Evolutionary conservation across 2,888 invertebrate species (phyloP), one percentile per base, ranked within the genome.

Genomic region (Tetheella fluctuosa): DNA sequence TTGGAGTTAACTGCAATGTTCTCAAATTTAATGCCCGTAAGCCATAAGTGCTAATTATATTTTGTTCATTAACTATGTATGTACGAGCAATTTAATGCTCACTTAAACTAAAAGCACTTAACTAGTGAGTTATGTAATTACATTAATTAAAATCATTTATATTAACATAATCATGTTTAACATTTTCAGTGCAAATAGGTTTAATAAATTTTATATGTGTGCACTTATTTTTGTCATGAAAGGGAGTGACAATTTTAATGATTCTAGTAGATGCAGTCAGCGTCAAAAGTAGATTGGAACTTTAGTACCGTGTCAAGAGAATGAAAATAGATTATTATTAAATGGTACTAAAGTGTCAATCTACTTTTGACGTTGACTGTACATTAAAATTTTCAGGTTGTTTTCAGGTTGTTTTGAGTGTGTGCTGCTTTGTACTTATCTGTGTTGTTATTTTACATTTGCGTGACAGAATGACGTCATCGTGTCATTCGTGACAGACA

Each of bases 391-490:
- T n/a, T n/a, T n/a, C n/a, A n/a, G n/a, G n/a, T n/a, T n/a, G 42
- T 42, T 42, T 42, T 12, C 6, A 2, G 48, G 3, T 20, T 20
- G 3, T n/a, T n/a, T n/a, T n/a, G n/a, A n/a, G n/a, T n/a, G n/a
- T n/a, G n/a, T n/a, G n/a, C n/a, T n/a, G n/a, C n/a, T 42, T n/a
- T 6, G n/a, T 48, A 20, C 20, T 0, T 48, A 20, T 10, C 20
- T 42, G 7, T 17, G 17, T 39, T 15, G 1, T 5, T 48, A 48
- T 48, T 17, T 48, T 48, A 2, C n/a, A 1, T 17, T 48, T 15
- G 48, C 48, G 48, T 48, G 48, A 48, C 20, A 10, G 10, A 48
- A 20, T 20, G 48, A 48, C 48, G 48, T 48, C 48, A 48, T 20
- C 17, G 10, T 42, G 42, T 0, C 42, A 42, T 42, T 42, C 17